Evolutionary conservation across 2,113 vertebrate species (phyloP), one percentile per base, ranked within the genome.

Genomic region (Bucco capensis): DNA sequence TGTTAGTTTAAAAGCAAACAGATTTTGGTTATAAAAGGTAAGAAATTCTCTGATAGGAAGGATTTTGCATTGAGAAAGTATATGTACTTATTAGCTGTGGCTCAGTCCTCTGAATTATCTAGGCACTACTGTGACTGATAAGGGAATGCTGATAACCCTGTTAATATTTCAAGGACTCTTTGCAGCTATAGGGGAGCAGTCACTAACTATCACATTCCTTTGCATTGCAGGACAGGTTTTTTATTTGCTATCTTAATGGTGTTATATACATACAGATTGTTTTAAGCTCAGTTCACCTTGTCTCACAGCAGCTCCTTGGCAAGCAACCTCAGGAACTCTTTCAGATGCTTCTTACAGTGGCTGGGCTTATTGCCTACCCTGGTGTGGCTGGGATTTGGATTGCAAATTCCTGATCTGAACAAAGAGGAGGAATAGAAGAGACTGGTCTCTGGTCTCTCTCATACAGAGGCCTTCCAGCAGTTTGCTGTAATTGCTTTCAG

Each of bases 91-190:
- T 74, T 79, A 88, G 81, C 27, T 76, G 56, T 91, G 61, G 19
- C n/a, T 78, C 66, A 47, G 53, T 83, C 56, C 79, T 86, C 78
- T 88, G 72, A 88, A 83, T 92, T 95, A 83, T 88, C 89, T 90
- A 69, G 79, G 65, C 70, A 65, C 87, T 88, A 88, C 92, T 91
- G 94, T 94, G 95, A 94, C 78, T 0, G 75, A 54, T 94, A 94
- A 94, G 89, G 53, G 67, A 92, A 91, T 88, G 69, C 84, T 78
- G 95, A 95, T 96, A 94, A 88, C 78, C 91, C 82, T 88, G 92
- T 92, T 96, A 96, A 95, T 96, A 93, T 95, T 96, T 96, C 89
- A 93, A 96, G 93, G 79, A 53, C 87, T 85, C 83, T 88, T 50
- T 90, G 69, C 91, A 88, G 2, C 64, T 92, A 8, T 88, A 80